Conservation (phyloP, 1,140 invertebrate genomes). For the Drosophila kurseongensis region DNA sequence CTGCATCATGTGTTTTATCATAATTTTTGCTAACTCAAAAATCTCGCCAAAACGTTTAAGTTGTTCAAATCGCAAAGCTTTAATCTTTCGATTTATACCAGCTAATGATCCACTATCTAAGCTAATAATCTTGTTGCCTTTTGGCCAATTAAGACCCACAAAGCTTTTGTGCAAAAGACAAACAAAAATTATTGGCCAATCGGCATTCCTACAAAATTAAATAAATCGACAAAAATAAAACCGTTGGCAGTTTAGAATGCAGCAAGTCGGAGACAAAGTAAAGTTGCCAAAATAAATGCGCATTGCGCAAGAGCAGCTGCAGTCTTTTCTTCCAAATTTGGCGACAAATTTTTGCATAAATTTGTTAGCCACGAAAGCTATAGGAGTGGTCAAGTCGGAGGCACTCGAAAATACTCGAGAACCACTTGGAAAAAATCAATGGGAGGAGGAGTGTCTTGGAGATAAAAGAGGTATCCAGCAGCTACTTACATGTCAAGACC, state of each 20-base stretch:
- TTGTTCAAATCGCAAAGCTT: neutral
- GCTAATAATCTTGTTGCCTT: constrained; percentile 38
- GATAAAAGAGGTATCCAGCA: constrained; percentile 5
- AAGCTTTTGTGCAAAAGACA: constrained; percentile 28
- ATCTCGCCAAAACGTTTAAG: neutral
- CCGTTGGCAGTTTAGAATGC: constrained; percentile 39
- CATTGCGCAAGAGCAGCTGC: constrained; percentile 39
- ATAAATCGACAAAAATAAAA: constrained; percentile 7
- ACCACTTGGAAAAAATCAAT: constrained; percentile 19
- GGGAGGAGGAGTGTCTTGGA: constrained; percentile 9
- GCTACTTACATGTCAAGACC: constrained; percentile 95
- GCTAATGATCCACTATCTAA: constrained; percentile 39
- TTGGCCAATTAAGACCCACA: constrained; percentile 31
- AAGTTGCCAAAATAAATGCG: constrained; percentile 37
- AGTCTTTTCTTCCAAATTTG: constrained; percentile 36
- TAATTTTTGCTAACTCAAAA: neutral
- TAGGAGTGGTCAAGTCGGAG: constrained; percentile 8
- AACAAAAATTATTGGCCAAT: constrained; percentile 29
- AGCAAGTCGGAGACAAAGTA: constrained; percentile 27
- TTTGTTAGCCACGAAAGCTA: constrained; percentile 5
- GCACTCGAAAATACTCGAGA: constrained; percentile 13
- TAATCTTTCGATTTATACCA: constrained; percentile 2
- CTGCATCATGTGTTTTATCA: neutral
- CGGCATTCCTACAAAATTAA: constrained; percentile 12
- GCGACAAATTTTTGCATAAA: constrained; percentile 41